Conservation (phyloP, 2,888 invertebrate species). For the Parapristionchus giblindavisi region DNA sequence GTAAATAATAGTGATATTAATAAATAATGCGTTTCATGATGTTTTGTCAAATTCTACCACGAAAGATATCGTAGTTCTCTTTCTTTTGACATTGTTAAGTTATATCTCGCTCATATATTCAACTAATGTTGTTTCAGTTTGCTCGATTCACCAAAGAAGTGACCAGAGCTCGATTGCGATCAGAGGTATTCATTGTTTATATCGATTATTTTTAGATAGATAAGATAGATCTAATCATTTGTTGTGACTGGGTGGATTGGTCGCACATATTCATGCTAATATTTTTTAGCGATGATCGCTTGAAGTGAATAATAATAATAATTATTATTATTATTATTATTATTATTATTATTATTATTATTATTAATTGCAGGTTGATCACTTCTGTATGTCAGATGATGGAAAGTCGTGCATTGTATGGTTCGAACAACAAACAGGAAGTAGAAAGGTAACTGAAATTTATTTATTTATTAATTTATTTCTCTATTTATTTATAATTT, state of each 20-base stretch:
- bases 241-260: background rate
- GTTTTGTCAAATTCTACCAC: no score
- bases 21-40: no score
- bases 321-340: no score
- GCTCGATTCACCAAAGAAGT: conserved; percentile 40
- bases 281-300: background rate
- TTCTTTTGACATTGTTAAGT: no score
- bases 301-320: background rate
- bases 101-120: no score
- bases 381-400: conserved; percentile 16
- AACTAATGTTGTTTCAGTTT: conserved; percentile 44
- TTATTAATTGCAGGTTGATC: background rate
- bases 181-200: background rate
- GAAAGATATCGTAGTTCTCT: no score
- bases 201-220: background rate
- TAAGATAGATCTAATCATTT: background rate
- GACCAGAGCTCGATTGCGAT: conserved; percentile 14
- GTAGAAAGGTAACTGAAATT: background rate
- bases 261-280: background rate
- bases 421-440: conserved; percentile 32
- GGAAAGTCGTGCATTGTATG: background rate
- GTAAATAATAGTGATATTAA: no score
- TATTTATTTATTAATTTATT: background rate
- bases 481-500: no score
- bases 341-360: no score